Evolutionary conservation across 2,797 vertebrate species (phyloP).

Genomic region (Schizothorax lantsangensis): DNA sequence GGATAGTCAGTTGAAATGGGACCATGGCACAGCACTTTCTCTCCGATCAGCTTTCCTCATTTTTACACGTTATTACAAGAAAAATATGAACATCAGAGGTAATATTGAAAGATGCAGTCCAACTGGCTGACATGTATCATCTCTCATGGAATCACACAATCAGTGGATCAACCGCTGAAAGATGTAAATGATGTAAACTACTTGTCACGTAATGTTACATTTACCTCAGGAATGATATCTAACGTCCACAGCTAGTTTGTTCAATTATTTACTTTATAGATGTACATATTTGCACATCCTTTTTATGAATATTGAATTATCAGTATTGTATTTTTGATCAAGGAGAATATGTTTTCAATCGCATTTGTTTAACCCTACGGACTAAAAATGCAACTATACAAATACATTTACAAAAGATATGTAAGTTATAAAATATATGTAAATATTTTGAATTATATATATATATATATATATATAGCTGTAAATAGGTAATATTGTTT

Average conservation of each 20-base stretch:
- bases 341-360: background rate
- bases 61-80: background rate
- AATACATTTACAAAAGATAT: no score
- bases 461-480: no score
- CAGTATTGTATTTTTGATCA: background rate
- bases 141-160: background rate
- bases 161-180: background rate
- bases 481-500: no score
- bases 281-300: background rate
- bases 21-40: background rate
- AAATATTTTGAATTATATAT: no score
- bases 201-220: background rate
- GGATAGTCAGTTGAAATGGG: background rate
- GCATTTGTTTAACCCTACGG: background rate
- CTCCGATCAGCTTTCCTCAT: background rate
- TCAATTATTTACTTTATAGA: background rate
- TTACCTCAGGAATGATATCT: background rate
- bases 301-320: background rate
- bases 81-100: background rate
- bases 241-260: background rate
- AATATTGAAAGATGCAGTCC: background rate
- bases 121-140: background rate
- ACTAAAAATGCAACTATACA: no score
- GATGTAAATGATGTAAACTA: background rate
- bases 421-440: no score